Percentiles rank a stretch among this genome's conserved stretches.
phyloP scores from a whole-genome alignment of 1,140 invertebrate genomes.

The Cydia strobilella region DNA sequence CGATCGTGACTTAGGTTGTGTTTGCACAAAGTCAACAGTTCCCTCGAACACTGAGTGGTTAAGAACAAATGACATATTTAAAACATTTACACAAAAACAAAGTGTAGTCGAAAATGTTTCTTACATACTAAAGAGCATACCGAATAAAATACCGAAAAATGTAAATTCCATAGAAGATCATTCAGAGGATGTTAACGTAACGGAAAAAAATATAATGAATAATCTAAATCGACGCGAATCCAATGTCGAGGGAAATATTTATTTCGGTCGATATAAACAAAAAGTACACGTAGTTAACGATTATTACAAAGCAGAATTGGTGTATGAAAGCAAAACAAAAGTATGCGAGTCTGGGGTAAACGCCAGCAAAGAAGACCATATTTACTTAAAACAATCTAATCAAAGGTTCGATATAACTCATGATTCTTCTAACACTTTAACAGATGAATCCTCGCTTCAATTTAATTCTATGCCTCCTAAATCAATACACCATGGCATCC shows the following conservation, averaged over 20 bases:
- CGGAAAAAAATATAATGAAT: background rate
- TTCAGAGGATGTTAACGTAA: background rate
- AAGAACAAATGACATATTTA: constrained; percentile 52
- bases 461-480: background rate
- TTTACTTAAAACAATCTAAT: constrained; percentile 52
- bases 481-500: background rate
- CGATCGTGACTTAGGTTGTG: constrained; percentile 54
- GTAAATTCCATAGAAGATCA: background rate
- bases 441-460: background rate
- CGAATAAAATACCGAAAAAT: constrained; percentile 1
- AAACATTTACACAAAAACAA: constrained; percentile 42
- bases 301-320: background rate
- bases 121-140: constrained; percentile 51
- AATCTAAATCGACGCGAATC: background rate
- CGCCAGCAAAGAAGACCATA: constrained; percentile 41
- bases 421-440: constrained; percentile 42
- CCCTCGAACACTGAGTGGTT: constrained; percentile 40
- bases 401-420: constrained; percentile 37
- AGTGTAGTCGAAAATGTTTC: constrained; percentile 43
- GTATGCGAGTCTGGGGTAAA: constrained; percentile 40
- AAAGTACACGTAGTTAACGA: background rate
- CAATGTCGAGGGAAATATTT: background rate
- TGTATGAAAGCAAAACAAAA: background rate
- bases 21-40: constrained; percentile 55
- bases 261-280: constrained; percentile 18